These are phyloP conservation scores for Oryzias woworae DNA, from an alignment of 2,113 vertebrate species.

Conservation along the genomic window DNA sequence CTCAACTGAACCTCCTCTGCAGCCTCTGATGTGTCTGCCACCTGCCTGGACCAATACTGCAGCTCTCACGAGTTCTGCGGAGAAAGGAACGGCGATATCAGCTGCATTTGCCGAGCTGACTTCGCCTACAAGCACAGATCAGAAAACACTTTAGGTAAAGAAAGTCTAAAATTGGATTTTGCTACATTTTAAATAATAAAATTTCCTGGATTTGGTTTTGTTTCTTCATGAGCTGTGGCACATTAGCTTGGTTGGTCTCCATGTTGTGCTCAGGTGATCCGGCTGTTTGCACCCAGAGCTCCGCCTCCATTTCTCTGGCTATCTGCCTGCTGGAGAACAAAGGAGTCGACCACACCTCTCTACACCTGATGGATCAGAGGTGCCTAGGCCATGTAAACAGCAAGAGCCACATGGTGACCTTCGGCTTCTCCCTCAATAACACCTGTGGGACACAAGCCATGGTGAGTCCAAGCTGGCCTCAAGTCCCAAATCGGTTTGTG, in stretches of 20 bases:
- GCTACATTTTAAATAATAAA: too few relatives aligned
- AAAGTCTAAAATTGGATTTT: too few relatives aligned
- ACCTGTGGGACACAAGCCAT: constrained; percentile 19
- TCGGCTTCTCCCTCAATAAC: constrained; percentile 10
- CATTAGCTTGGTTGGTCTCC: background rate
- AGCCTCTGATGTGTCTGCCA: background rate
- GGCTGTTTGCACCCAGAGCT: background rate
- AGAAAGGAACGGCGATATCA: background rate
- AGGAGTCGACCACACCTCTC: constrained; percentile 6
- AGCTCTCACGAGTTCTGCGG: constrained; percentile 34
- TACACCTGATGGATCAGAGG: constrained; percentile 25
- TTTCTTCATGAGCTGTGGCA: too few relatives aligned
- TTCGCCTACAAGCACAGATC: constrained; percentile 27
- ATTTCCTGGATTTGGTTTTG: too few relatives aligned
- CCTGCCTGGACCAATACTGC: constrained; percentile 31
- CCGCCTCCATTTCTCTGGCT: constrained; percentile 11
- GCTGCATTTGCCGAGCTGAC: constrained; percentile 22
- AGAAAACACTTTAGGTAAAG: constrained; percentile 1
- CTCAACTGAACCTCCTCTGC: background rate
- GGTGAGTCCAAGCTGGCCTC: constrained; percentile 1
- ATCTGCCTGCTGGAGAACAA: constrained; percentile 39
- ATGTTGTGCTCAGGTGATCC: constrained; percentile 22
- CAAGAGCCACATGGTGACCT: constrained; percentile 35
- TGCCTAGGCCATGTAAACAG: constrained; percentile 18
- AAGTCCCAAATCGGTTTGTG: too few relatives aligned